Percentiles rank a stretch among this genome's conserved stretches.
phyloP scores from a whole-genome alignment of 1,140 invertebrate species.

The Meloidogyne exigua region DNA sequence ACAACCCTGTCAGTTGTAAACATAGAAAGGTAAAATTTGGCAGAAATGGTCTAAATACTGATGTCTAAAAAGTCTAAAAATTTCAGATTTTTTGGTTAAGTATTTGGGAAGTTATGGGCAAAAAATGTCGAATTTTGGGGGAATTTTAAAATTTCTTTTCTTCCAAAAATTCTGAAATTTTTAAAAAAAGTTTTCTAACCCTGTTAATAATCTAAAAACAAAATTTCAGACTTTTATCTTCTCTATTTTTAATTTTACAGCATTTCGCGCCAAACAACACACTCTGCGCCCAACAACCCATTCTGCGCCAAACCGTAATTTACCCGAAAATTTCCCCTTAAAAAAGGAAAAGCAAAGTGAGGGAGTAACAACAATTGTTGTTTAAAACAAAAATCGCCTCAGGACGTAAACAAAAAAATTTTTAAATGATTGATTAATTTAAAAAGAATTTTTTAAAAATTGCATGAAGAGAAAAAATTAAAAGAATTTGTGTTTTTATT shows the following conservation, averaged over 20 bases:
- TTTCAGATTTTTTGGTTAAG: not conserved
- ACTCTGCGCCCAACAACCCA: not conserved
- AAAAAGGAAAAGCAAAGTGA: not conserved
- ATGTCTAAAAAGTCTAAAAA: not conserved
- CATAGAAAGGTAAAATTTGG: not conserved
- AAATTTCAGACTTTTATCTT: not conserved
- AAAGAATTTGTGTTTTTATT: conserved; percentile 3
- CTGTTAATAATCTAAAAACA: not conserved
- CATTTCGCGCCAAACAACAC: not conserved
- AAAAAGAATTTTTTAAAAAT: not conserved
- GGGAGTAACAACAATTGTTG: not conserved
- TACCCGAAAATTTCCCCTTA: not conserved
- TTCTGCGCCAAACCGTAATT: not conserved
- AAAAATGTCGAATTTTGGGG: too few species aligned
- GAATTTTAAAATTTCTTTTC: too few species aligned
- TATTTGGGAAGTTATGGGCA: too few species aligned
- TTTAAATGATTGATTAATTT: not conserved
- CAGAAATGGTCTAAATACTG: not conserved
- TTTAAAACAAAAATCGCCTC: not conserved
- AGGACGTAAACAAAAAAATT: not conserved
- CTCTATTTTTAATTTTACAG: not conserved
- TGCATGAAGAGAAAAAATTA: conserved; percentile 1
- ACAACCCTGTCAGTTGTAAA: too few species aligned
- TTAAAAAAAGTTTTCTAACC: not conserved
- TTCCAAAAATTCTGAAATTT: not conserved